Percentiles rank a stretch among this genome's conserved stretches.
phyloP scores from a whole-genome alignment of 2,888 invertebrate genomes.

The Agriopis aurantiaria region DNA sequence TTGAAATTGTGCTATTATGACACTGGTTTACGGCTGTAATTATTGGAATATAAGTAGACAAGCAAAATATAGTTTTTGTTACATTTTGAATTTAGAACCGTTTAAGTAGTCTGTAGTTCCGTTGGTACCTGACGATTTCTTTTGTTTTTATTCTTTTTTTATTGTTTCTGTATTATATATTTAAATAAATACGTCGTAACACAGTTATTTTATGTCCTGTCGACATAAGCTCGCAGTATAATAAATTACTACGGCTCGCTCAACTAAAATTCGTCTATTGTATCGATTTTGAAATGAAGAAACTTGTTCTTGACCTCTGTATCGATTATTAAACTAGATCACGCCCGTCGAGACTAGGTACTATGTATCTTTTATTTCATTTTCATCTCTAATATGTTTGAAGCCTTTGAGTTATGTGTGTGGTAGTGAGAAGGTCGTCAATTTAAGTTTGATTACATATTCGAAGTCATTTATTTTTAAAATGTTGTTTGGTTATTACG shows the following conservation, averaged over 20 bases:
- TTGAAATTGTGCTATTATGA: slow-evolving; percentile 60
- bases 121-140: slow-evolving; percentile 1
- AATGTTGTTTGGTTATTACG: background rate
- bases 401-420: background rate
- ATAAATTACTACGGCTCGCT: slow-evolving; percentile 10
- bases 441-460: slow-evolving; percentile 1
- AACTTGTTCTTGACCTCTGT: slow-evolving; percentile 24
- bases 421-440: background rate
- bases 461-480: background rate
- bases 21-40: slow-evolving; percentile 54
- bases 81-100: slow-evolving; percentile 20
- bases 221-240: slow-evolving; percentile 1
- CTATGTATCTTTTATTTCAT: slow-evolving; percentile 13
- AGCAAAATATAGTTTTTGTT: slow-evolving; percentile 39
- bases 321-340: slow-evolving; percentile 15
- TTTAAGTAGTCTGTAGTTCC: slow-evolving; percentile 1
- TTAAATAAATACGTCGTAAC: slow-evolving; percentile 8
- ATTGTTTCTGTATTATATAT: slow-evolving; percentile 17
- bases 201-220: slow-evolving; percentile 28
- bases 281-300: slow-evolving; percentile 5
- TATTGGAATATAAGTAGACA: slow-evolving; percentile 46
- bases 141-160: slow-evolving; percentile 19
- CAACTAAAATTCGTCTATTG: slow-evolving; percentile 14
- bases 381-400: background rate
- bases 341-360: background rate